Conservation (phyloP, 2,888 invertebrate genomes). For the Zonitis immaculata region DNA sequence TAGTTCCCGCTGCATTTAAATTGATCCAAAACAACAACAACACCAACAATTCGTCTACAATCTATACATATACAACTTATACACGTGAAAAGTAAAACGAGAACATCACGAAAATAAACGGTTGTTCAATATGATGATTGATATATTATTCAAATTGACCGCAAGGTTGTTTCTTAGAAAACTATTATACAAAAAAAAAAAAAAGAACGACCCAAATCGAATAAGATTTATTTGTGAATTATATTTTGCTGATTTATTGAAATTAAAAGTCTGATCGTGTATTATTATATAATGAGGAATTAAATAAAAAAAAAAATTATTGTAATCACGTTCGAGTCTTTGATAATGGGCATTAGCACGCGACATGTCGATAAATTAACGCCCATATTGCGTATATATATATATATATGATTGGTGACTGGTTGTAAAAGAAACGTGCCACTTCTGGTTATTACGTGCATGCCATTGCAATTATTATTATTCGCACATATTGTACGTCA, state of each 20-base stretch:
- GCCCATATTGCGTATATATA: neutral
- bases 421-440: slow-evolving; percentile 12
- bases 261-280: too few species aligned
- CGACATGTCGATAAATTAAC: slow-evolving; percentile 10
- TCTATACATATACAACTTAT: neutral
- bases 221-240: too few species aligned
- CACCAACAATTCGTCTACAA: neutral
- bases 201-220: too few species aligned
- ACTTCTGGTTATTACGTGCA: slow-evolving; percentile 18
- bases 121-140: neutral
- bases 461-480: slow-evolving; percentile 14
- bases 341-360: slow-evolving; percentile 8
- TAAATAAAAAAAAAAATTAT: too few species aligned
- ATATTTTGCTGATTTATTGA: too few species aligned
- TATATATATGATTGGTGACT: neutral
- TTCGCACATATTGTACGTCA: slow-evolving; percentile 9
- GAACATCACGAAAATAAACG: neutral
- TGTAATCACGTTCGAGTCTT: too few species aligned
- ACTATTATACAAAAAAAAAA: too few species aligned
- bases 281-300: too few species aligned
- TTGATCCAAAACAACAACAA: neutral
- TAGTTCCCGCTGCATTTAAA: slow-evolving; percentile 23
- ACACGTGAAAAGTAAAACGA: neutral
- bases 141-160: neutral
- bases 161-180: neutral